phyloP scores from a whole-genome alignment of 1,140 invertebrate genomes.

The Catajapyx aquilonaris region DNA sequence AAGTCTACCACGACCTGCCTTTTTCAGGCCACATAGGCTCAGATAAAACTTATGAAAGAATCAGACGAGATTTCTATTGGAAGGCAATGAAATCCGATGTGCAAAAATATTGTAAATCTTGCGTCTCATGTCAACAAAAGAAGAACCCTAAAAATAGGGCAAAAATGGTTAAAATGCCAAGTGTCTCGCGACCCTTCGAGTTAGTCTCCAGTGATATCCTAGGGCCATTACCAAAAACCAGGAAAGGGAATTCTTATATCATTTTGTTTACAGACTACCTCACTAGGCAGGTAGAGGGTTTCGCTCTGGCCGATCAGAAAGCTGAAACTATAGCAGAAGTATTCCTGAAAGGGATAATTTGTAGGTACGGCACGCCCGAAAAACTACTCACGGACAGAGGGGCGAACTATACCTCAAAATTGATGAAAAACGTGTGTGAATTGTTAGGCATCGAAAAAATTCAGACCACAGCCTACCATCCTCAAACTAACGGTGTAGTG shows the following conservation, averaged over 20 bases:
- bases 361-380: neutral
- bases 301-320: neutral
- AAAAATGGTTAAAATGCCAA: neutral
- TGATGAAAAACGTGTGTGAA: neutral
- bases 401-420: neutral
- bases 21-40: neutral
- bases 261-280: neutral
- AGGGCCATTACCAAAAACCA: neutral
- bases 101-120: neutral
- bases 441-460: neutral
- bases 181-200: neutral
- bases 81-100: neutral
- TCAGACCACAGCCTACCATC: neutral
- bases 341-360: neutral
- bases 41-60: neutral
- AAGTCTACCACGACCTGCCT: neutral
- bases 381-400: neutral
- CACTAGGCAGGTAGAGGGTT: neutral
- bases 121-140: neutral
- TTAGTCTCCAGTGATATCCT: neutral
- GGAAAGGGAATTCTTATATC: neutral
- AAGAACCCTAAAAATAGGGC: neutral
- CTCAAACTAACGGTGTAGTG: neutral
- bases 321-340: neutral
- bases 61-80: neutral